phyloP scores from a whole-genome alignment of 2,888 invertebrate species.

The Malacosoma neustria region DNA sequence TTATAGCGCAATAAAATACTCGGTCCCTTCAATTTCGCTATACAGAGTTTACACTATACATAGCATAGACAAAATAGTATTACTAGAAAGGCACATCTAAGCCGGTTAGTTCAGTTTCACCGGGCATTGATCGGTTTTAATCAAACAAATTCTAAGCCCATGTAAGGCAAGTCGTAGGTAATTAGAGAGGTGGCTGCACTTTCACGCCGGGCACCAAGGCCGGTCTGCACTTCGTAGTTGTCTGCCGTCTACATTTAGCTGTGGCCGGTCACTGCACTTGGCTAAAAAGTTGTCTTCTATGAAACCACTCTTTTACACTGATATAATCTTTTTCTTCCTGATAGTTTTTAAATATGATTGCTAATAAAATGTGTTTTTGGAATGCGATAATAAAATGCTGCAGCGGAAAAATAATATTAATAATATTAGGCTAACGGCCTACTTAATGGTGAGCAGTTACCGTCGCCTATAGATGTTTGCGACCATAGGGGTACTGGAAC shows the following conservation, averaged over 20 bases:
- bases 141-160: conserved; percentile 9
- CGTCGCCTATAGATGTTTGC: no score
- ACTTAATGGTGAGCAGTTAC: no score
- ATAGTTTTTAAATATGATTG: no score
- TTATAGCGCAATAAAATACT: no score
- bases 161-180: conserved; percentile 37
- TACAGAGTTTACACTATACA: no score
- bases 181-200: conserved; percentile 54
- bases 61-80: not conserved
- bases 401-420: conserved; percentile 58
- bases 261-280: conserved; percentile 53
- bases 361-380: conserved; percentile 18
- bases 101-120: not conserved
- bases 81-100: not conserved
- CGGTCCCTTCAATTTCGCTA: no score
- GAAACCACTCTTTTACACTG: no score
- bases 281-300: conserved; percentile 9
- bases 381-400: conserved; percentile 21
- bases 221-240: conserved; percentile 28
- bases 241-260: conserved; percentile 50
- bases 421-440: no score
- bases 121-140: conserved; percentile 7
- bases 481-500: no score
- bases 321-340: no score
- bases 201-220: conserved; percentile 41